Evolutionary conservation across 1,140 invertebrate genomes (phyloP).

Genomic region (Caenorhabditis elegans): DNA sequence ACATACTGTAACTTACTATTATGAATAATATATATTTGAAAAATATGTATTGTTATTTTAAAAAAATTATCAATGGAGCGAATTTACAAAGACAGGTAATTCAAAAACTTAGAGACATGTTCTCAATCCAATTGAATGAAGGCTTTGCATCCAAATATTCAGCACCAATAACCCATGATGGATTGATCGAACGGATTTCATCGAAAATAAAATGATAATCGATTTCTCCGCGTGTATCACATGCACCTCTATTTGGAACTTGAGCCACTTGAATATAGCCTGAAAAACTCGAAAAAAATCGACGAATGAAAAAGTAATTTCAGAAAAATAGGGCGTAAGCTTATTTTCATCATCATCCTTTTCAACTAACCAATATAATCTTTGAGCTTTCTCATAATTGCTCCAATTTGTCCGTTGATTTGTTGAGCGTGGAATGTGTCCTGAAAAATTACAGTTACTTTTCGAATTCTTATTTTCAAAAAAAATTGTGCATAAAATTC

Average conservation of each 20-base stretch:
- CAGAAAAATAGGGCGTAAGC: too few relatives aligned
- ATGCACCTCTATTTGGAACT: background rate
- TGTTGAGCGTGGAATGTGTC: conserved; percentile 38
- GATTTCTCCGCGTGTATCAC: background rate
- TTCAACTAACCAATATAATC: background rate
- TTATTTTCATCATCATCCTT: background rate
- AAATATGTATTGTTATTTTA: too few relatives aligned
- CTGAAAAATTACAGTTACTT: background rate
- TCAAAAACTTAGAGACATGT: background rate
- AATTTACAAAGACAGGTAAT: too few relatives aligned
- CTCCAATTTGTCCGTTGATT: conserved; percentile 13
- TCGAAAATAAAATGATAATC: conserved; percentile 1
- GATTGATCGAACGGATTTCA: background rate
- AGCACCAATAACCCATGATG: background rate
- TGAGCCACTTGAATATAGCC: conserved; percentile 43
- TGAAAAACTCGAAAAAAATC: background rate
- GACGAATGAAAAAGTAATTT: too few relatives aligned
- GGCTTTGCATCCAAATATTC: background rate
- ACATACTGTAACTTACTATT: background rate
- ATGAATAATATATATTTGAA: too few relatives aligned
- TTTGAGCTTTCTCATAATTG: background rate
- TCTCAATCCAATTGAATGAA: background rate
- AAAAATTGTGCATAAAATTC: too few relatives aligned
- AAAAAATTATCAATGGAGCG: too few relatives aligned
- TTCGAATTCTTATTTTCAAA: too few relatives aligned